A percentile compares a stretch with the other conserved stretches of the same genome.
Evolutionary conservation across 2,797 vertebrate genomes (phyloP).

Genomic region (Sorex maritimensis): DNA sequence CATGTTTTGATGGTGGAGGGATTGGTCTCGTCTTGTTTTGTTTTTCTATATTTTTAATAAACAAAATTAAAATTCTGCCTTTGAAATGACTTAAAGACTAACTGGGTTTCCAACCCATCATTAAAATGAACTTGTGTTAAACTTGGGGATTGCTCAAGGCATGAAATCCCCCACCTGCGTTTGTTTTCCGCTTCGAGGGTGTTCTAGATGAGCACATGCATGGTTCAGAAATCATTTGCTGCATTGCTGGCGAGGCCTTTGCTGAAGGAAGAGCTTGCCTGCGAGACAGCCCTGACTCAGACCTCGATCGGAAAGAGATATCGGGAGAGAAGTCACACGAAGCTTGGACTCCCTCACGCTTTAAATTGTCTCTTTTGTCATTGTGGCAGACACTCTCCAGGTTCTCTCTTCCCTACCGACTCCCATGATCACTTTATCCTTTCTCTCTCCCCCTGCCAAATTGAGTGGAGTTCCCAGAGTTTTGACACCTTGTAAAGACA

Average conservation of each 20-base stretch:
- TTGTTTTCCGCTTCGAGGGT: neutral
- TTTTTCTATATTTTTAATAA: slow-evolving; percentile 70
- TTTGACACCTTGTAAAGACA: slow-evolving; percentile 89
- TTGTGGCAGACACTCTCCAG: slow-evolving; percentile 82
- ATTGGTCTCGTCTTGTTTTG: slow-evolving; percentile 67
- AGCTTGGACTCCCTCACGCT: slow-evolving; percentile 40
- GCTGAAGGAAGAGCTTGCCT: neutral
- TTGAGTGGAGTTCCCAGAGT: slow-evolving; percentile 83
- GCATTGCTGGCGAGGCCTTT: neutral
- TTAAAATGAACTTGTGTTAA: neutral
- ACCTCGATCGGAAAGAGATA: slow-evolving; percentile 28
- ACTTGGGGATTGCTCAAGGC: neutral
- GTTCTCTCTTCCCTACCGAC: slow-evolving; percentile 74
- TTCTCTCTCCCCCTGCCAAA: slow-evolving; percentile 84
- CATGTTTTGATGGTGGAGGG: slow-evolving; percentile 43
- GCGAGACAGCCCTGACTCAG: slow-evolving; percentile 3
- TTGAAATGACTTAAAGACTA: slow-evolving; percentile 35
- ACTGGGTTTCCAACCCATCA: neutral
- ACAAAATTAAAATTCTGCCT: slow-evolving; percentile 57
- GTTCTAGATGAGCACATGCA: neutral
- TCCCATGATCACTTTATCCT: slow-evolving; percentile 85
- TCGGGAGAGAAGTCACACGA: slow-evolving; percentile 57
- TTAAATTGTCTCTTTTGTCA: slow-evolving; percentile 79
- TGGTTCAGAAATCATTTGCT: neutral
- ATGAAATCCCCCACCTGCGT: neutral